Evolutionary conservation across 1,140 invertebrate species (phyloP), one percentile per base, ranked within the genome.

Genomic region (Bathynomus jamesi): DNA sequence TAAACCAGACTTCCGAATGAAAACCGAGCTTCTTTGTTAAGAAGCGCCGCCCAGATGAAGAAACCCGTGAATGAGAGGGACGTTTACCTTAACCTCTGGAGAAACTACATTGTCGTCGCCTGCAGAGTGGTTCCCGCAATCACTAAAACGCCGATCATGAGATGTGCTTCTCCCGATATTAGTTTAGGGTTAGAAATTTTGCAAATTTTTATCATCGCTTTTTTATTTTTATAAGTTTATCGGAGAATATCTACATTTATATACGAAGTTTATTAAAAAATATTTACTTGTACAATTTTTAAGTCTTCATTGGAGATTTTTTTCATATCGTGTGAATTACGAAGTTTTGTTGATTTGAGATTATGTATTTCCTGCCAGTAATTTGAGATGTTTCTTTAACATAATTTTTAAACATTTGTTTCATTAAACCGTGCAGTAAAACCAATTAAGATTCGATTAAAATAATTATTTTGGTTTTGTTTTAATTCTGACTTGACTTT

Each of bases 81-180:
- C 81, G 87, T 93, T 60, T 95, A 97, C 81, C 89, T 98, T 84
- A 88, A 91, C 81, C 86, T 97, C 0, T 99, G 95, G 95, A 91
- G 95, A 79, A 97, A 97, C 84, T 98, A 98, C 82, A 87, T 96
- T 65, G 92, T 94, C 11, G 92, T 96, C 84, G 94, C 94, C 2
- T 98, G 96, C 84, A 86, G 94, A 72, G 90, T 98, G 7, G 94
- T 96, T 0, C 92, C 92, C 25, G 89, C 91, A 24, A 87, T 88
- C 29, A 72, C 71, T 53, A 82, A 80, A 60, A 91, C 88, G 78
- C 89, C 92, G 0, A 87, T 94, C 2, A 86, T 94, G 25, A 87
- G 94, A 30, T 96, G 93, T 82, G 92, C 92, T 4, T 96, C 94
- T 76, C 94, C 95, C 21, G 94, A 97, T 85, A 85, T 96, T 30